Percentiles rank a stretch among this genome's conserved stretches.
Conservation (phyloP, 1,140 invertebrate species). For the Heliconius hermathena region DNA sequence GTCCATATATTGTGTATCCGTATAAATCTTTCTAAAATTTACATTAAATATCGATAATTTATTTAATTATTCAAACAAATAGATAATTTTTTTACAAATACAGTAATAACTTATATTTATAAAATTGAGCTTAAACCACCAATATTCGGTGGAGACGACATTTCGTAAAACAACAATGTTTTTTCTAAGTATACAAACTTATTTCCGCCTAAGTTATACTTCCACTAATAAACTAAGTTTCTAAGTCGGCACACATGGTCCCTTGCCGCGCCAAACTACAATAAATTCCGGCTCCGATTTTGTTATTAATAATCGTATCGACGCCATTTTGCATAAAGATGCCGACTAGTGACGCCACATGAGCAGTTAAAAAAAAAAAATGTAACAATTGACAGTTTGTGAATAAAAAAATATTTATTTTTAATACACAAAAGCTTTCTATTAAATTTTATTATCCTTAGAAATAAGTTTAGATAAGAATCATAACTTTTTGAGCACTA, state of each 20-base stretch:
- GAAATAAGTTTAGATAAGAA: not conserved
- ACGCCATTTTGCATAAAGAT: constrained; percentile 67
- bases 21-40: not conserved
- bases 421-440: not conserved
- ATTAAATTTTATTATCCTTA: not conserved
- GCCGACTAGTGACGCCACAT: constrained; percentile 52
- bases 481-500: not conserved
- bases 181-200: constrained; percentile 64
- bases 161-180: not conserved
- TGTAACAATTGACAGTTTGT: not conserved
- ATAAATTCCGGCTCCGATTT: constrained; percentile 60
- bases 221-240: constrained; percentile 36
- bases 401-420: not conserved
- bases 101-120: no score
- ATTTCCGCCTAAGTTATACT: constrained; percentile 5
- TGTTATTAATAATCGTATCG: constrained; percentile 78
- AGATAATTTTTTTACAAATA: no score
- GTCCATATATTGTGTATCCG: no score
- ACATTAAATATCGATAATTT: no score
- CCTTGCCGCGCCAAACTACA: constrained; percentile 54
- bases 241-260: constrained; percentile 68
- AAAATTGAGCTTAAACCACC: no score
- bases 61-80: no score
- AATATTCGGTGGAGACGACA: no score
- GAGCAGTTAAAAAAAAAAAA: constrained; percentile 28